phyloP scores from a whole-genome alignment of 2,113 vertebrate species.

The Pachycephala philippinensis region DNA sequence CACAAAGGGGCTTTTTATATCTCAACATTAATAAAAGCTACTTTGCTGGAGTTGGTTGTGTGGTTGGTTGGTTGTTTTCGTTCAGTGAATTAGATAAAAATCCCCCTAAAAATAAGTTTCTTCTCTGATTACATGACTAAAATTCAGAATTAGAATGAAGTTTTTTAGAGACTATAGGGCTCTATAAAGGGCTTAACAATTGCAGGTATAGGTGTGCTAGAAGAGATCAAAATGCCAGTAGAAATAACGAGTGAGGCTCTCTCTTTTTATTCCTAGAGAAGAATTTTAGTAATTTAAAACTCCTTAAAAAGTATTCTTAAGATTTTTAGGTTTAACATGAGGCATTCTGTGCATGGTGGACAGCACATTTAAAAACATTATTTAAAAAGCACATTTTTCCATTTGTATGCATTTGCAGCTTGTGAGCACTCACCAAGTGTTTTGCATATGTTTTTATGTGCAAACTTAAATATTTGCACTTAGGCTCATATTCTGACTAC shows the following conservation, averaged over 20 bases:
- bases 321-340: neutral
- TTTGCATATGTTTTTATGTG: neutral
- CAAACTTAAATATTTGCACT: neutral
- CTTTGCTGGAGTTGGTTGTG: neutral
- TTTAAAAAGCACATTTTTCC: neutral
- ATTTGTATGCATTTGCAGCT: neutral
- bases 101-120: neutral
- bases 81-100: neutral
- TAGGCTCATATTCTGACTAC: neutral
- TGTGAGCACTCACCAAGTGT: neutral
- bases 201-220: neutral
- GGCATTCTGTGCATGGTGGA: neutral
- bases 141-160: neutral
- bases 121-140: neutral
- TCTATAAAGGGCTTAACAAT: neutral
- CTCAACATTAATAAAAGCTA: slow-evolving; percentile 41
- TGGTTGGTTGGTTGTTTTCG: neutral
- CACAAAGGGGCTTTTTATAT: slow-evolving; percentile 9
- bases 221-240: neutral
- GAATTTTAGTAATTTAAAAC: neutral
- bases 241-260: neutral
- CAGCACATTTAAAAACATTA: neutral
- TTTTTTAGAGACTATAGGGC: neutral
- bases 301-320: neutral
- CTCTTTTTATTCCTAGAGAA: neutral